Percentiles rank a stretch among this genome's conserved stretches.
These are phyloP conservation scores for Drosophila sp. DNA, from an alignment of 1,140 invertebrate species.

Conservation along the genomic window DNA sequence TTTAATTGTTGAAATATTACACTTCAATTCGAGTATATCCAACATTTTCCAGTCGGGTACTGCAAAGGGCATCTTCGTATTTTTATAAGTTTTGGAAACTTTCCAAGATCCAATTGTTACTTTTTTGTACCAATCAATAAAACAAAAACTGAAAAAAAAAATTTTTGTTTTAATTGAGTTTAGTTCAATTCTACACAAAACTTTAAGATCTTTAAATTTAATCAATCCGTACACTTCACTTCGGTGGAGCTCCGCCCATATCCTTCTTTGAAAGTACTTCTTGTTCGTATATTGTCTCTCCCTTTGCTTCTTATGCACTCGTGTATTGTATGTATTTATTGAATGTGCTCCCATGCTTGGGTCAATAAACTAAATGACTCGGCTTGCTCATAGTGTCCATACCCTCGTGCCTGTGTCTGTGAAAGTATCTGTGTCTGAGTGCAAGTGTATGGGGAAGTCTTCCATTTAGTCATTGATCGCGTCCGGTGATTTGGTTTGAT, in stretches of 20 bases:
- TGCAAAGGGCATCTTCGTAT: too few species aligned
- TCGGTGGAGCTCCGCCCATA: neutral
- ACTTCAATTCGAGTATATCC: too few species aligned
- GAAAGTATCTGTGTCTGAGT: constrained; percentile 7
- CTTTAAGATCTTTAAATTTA: too few species aligned
- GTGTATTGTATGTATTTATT: constrained; percentile 30
- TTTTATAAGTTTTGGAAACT: too few species aligned
- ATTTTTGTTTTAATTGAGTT: too few species aligned
- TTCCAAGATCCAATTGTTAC: too few species aligned
- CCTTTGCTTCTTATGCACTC: constrained; percentile 54
- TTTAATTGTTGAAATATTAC: too few species aligned
- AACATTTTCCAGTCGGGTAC: too few species aligned
- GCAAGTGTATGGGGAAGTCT: constrained; percentile 24
- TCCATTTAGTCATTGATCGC: constrained; percentile 68
- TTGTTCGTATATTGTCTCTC: constrained; percentile 37
- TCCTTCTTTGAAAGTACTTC: constrained; percentile 35
- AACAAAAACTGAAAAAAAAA: too few species aligned
- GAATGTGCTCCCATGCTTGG: constrained; percentile 48
- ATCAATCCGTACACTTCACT: too few species aligned
- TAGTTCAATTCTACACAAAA: too few species aligned
- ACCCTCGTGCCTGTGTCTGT: constrained; percentile 4
- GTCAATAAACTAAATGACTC: constrained; percentile 71
- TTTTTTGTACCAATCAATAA: too few species aligned
- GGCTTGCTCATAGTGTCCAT: constrained; percentile 14
- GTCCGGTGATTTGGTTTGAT: constrained; percentile 56